Evolutionary conservation across 2,113 vertebrate genomes (phyloP).

Genomic region (Actinemys pallida): DNA sequence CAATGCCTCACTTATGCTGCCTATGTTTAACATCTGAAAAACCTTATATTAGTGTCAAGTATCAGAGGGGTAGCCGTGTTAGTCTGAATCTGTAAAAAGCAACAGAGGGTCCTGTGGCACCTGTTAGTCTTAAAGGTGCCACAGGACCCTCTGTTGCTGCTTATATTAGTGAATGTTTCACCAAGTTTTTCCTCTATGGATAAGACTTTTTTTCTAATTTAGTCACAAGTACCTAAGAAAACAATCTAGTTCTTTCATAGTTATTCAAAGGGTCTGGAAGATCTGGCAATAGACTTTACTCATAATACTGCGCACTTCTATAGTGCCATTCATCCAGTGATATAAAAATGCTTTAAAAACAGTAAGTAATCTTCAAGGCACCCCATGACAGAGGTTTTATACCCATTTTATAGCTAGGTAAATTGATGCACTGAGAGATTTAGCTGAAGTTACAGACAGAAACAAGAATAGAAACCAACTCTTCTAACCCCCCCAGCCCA

Average conservation of each 20-base stretch:
- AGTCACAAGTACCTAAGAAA: neutral
- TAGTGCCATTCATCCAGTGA: constrained; percentile 25
- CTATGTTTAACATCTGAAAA: constrained; percentile 19
- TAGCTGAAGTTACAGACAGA: neutral
- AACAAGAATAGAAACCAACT: neutral
- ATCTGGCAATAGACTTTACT: constrained; percentile 22
- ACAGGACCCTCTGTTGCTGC: too few species aligned
- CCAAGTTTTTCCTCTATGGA: neutral
- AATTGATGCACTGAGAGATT: constrained; percentile 1
- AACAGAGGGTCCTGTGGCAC: too few species aligned
- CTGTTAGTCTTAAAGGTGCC: too few species aligned
- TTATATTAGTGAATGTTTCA: neutral
- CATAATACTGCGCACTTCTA: constrained; percentile 12
- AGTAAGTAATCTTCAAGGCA: constrained; percentile 13
- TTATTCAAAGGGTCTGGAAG: neutral
- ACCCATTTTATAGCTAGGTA: constrained; percentile 9
- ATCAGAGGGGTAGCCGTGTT: too few species aligned
- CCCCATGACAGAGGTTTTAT: constrained; percentile 3
- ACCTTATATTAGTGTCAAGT: fast-evolving
- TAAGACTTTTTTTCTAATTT: neutral
- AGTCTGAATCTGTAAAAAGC: too few species aligned
- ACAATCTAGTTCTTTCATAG: neutral
- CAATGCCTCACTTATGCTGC: neutral
- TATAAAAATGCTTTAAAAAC: constrained; percentile 30
- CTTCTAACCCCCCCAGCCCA: neutral